phyloP scores from a whole-genome alignment of 2,797 vertebrate genomes.

The Pangasius larnaudii region DNA sequence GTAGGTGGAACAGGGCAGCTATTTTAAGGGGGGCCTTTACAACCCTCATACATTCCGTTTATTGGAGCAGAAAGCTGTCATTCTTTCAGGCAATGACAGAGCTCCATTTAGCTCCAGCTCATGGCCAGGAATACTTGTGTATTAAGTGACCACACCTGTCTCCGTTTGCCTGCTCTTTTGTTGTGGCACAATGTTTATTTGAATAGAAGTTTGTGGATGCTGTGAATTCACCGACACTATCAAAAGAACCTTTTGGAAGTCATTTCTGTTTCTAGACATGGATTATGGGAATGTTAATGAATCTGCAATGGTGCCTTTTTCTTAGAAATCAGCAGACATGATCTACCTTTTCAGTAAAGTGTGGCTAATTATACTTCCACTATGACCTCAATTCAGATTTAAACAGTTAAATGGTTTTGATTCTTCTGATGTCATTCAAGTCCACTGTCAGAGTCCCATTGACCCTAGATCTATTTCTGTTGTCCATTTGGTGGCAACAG shows the following conservation, averaged over 20 bases:
- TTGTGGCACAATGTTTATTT: constrained; percentile 54
- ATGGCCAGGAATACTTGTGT: constrained; percentile 64
- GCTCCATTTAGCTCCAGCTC: constrained; percentile 64
- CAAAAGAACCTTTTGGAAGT: constrained; percentile 1
- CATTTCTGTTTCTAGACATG: constrained; percentile 6
- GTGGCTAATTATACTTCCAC: neutral
- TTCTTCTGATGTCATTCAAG: constrained; percentile 8
- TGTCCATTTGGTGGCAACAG: constrained; percentile 32
- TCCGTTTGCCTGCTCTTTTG: constrained; percentile 52
- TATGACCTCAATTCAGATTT: neutral
- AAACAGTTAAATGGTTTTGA: neutral
- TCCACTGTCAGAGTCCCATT: constrained; percentile 26
- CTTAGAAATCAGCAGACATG: neutral
- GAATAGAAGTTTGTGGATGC: constrained; percentile 40
- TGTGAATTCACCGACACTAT: constrained; percentile 30
- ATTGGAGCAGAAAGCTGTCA: constrained; percentile 63
- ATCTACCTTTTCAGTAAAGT: neutral
- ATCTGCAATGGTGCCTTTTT: neutral
- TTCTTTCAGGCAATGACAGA: constrained; percentile 63
- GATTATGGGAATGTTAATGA: constrained; percentile 23
- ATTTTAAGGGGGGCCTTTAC: constrained; percentile 64
- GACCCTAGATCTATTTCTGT: constrained; percentile 39
- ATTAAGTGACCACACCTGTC: constrained; percentile 68
- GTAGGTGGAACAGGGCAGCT: constrained; percentile 57
- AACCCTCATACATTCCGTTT: constrained; percentile 58